These are phyloP conservation scores for Thymelicus lineola DNA, from an alignment of 2,888 invertebrate species.

Conservation along the genomic window DNA sequence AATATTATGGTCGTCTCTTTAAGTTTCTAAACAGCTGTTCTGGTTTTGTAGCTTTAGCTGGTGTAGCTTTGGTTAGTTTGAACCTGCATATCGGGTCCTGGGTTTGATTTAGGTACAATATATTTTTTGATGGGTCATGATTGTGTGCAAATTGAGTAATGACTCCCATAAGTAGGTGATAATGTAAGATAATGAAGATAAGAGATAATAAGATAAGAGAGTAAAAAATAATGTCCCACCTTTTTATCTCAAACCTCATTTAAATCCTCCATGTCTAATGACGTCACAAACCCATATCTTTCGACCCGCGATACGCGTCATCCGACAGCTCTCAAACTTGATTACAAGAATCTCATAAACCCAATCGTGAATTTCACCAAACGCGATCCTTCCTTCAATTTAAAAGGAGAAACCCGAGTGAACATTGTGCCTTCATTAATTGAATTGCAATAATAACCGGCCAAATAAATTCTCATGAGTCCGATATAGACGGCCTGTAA, in stretches of 20 bases:
- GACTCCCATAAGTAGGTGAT: no score
- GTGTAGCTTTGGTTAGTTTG: no score
- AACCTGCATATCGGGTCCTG: no score
- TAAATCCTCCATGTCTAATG: neutral
- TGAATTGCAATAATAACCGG: constrained; percentile 82
- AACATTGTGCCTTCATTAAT: constrained; percentile 72
- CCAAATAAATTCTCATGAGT: constrained; percentile 75
- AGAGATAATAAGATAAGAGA: no score
- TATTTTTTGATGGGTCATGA: no score
- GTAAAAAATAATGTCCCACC: no score
- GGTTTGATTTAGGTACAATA: no score
- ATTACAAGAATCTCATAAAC: constrained; percentile 38
- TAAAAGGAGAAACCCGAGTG: constrained; percentile 64
- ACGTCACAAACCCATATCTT: neutral
- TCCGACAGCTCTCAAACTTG: constrained; percentile 7
- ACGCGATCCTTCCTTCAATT: constrained; percentile 52
- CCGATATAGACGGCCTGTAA: constrained; percentile 69
- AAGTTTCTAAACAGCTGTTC: neutral
- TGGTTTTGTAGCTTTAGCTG: neutral
- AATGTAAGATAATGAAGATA: no score
- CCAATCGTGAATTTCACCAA: constrained; percentile 50
- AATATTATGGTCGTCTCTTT: neutral
- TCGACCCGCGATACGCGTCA: neutral
- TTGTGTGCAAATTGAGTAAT: no score
- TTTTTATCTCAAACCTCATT: no score